These are phyloP conservation scores for Macrocentrus cingulum DNA, from an alignment of 1,140 invertebrate genomes.

Conservation along the genomic window DNA sequence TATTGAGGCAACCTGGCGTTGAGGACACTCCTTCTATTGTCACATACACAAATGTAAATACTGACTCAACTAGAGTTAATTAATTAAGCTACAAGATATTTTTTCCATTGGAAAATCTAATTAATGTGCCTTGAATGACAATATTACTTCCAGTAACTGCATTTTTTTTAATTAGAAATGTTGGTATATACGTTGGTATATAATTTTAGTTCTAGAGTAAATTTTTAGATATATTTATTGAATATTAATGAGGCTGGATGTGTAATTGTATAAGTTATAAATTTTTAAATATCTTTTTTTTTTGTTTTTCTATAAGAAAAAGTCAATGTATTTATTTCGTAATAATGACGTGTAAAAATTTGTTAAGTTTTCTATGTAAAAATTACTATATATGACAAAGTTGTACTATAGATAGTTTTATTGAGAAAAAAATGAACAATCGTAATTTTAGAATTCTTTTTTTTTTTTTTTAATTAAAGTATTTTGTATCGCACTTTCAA, in stretches of 20 bases:
- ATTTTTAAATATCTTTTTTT: not conserved
- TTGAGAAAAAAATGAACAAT: not conserved
- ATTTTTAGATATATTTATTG: not conserved
- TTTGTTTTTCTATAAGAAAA: not conserved
- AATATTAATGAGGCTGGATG: conserved; percentile 14
- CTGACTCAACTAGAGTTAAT: conserved; percentile 46
- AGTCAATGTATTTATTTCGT: conserved; percentile 30
- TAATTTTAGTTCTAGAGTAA: not conserved
- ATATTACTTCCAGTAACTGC: not conserved
- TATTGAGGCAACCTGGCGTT: conserved; percentile 44
- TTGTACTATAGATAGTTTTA: conserved; percentile 20
- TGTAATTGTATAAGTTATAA: not conserved
- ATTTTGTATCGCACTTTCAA: conserved; percentile 17
- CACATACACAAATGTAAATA: conserved; percentile 51
- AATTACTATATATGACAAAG: conserved; percentile 17
- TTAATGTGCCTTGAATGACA: not conserved
- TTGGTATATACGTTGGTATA: not conserved
- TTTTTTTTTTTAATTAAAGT: conserved; percentile 10
- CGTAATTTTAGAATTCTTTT: conserved; percentile 5
- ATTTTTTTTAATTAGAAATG: not conserved
- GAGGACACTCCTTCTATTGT: conserved; percentile 43
- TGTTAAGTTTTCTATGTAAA: conserved; percentile 43
- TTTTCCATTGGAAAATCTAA: not conserved
- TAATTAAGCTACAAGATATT: conserved; percentile 36
- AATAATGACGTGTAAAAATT: conserved; percentile 28